Base-by-base conservation (phyloP, 2,888 invertebrate genomes). In the Alcis repandata region DNA sequence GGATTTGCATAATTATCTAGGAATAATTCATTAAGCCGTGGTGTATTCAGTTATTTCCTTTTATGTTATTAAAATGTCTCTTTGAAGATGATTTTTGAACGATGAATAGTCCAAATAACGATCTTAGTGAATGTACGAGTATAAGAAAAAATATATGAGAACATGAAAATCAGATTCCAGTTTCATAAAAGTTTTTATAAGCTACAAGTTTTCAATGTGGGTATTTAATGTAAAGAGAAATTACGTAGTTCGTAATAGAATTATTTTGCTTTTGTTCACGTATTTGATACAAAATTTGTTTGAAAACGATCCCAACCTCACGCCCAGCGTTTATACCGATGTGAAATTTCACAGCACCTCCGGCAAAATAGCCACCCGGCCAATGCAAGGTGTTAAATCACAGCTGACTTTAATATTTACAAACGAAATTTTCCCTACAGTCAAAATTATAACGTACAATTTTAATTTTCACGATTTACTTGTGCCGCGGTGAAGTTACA, bases 381-480 rank as follows among this genome's bases (percentile, higher is more conserved):
- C 71, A 77, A 73, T 80, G 82, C 87, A 83, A 84, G 87, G 82
- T 85, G 83, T 86, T 85, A 88, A 87, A 87, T 87, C 83, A 84
- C 80, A 77, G 74, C 75, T 79, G 79, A 77, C 73, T 84, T 84
- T 84, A 82, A 83, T 84, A 83, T 85, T 86, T 85, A 79, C 78
- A 79, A 79, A 77, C 81, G 80, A 83, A 82, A 79, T 77, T 74
- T 79, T 79, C 75, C 74, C 73, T 72, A 76, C 77, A 79, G 74
- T 74, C 78, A 75, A 78, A 82, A 83, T 83, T 81, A 80, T 63
- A 69, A 68, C 77, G 77, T 79, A 76, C 79, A 79, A 82, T 84
- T 85, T 86, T 80, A 81, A 83, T 82, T 79, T 69, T 76, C 74
- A 66, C 72, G 71, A 73, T 73, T 78, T 76, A 76, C 77, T 76